Base-by-base conservation (phyloP, 2,888 invertebrate species). In the Tetropium fuscum region DNA sequence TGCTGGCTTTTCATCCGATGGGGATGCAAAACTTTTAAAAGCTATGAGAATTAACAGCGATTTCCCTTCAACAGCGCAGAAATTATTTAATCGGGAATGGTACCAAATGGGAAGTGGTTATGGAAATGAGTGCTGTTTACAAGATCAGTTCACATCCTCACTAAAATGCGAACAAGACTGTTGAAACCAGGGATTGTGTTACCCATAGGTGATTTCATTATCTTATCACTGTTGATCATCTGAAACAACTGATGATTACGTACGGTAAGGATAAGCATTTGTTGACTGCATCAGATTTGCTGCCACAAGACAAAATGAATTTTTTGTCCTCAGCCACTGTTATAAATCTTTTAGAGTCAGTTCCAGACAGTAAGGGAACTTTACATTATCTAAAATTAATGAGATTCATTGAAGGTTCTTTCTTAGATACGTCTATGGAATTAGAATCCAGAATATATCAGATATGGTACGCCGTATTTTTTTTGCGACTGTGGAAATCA, bases 301-400 rank as follows among this genome's bases (percentile, higher is more conserved):
- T 36, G 20, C 22, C 36, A 10, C 36, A 49, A 20, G 38, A 47
- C 13, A 47, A 47, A 27, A 49, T 49, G 34, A 49, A 49, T 49
- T 49, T 48, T 49, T 19, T 38, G 11, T 49, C 32, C n/a, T n/a
- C n/a, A n/a, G n/a, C n/a, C n/a, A n/a, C n/a, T n/a, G n/a, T n/a
- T n/a, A n/a, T n/a, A n/a, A n/a, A n/a, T n/a, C n/a, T n/a, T n/a
- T n/a, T n/a, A n/a, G n/a, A n/a, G n/a, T n/a, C n/a, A n/a, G n/a
- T n/a, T n/a, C n/a, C n/a, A n/a, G n/a, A n/a, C n/a, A n/a, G n/a
- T n/a, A n/a, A n/a, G n/a, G n/a, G n/a, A n/a, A n/a, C n/a, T n/a
- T n/a, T n/a, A n/a, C n/a, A n/a, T n/a, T n/a, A n/a, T n/a, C n/a
- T n/a, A n/a, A n/a, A n/a, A n/a, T n/a, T n/a, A n/a, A n/a, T n/a